These are phyloP conservation scores for Urocyon cinereoargenteus DNA, from an alignment of 2,797 vertebrate genomes.

Conservation along the genomic window DNA sequence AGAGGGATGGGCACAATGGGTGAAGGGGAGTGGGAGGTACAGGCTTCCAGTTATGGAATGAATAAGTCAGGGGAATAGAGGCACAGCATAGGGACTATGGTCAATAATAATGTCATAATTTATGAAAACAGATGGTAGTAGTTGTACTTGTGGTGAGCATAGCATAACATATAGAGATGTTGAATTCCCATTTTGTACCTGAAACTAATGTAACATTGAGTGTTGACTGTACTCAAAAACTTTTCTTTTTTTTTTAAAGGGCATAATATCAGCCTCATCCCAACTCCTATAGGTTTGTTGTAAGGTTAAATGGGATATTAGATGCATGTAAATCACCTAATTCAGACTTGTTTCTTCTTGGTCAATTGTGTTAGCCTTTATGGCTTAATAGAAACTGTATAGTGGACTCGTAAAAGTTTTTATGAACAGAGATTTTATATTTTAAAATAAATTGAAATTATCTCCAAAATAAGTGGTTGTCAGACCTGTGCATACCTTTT, in stretches of 20 bases:
- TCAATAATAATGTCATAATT: background rate
- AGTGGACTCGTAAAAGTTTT: background rate
- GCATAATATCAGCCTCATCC: background rate
- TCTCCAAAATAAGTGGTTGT: background rate
- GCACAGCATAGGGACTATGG: background rate
- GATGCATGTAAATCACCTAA: background rate
- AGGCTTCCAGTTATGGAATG: background rate
- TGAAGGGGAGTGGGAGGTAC: background rate
- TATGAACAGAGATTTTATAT: background rate
- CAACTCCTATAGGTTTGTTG: background rate
- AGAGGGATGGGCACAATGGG: background rate
- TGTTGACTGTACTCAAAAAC: background rate
- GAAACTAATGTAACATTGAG: background rate
- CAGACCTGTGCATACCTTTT: background rate
- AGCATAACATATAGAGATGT: background rate
- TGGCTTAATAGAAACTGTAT: background rate
- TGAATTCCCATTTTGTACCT: background rate
- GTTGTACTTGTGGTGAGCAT: background rate
- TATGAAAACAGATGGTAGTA: background rate
- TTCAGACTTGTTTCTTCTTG: background rate
- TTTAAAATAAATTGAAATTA: conserved; percentile 20
- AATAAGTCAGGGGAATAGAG: background rate
- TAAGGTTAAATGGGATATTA: background rate
- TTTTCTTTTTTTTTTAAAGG: background rate
- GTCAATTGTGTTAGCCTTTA: background rate